Evolutionary conservation across 2,113 vertebrate genomes (phyloP).

Genomic region (Chunga burmeisteri): DNA sequence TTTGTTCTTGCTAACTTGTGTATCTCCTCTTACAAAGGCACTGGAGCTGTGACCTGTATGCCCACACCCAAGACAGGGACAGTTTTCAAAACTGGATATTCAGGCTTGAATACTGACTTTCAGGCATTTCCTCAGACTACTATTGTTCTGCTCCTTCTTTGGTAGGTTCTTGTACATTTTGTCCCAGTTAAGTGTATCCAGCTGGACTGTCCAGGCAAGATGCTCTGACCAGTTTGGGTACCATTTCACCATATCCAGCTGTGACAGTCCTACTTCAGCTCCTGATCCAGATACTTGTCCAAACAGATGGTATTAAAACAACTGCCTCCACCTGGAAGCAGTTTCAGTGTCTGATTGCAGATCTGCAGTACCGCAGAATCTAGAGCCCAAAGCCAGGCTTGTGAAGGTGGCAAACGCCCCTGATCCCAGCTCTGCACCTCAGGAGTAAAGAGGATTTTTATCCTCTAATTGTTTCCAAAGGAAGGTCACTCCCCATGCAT

Average conservation of each 20-base stretch:
- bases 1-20: not conserved
- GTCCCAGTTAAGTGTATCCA: not conserved
- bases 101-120: not conserved
- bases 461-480: not conserved
- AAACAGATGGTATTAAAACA: not conserved
- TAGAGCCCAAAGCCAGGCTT: not conserved
- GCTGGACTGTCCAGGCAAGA: not conserved
- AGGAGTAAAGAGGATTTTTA: not conserved
- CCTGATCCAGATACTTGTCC: not conserved
- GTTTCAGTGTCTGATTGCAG: not conserved
- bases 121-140: not conserved
- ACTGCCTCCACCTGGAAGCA: not conserved
- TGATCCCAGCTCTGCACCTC: not conserved
- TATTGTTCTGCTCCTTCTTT: not conserved
- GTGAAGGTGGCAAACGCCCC: not conserved
- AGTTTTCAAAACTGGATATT: not conserved
- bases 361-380: not conserved
- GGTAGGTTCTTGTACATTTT: not conserved
- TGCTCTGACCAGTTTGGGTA: not conserved
- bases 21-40: not conserved
- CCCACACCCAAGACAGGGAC: not conserved
- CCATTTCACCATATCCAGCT: not conserved
- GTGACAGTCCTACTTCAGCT: not conserved
- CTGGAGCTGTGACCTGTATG: fast-evolving
- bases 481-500: not conserved